Conservation (phyloP, 2,113 vertebrate species). For the Prionailurus viverrinus region DNA sequence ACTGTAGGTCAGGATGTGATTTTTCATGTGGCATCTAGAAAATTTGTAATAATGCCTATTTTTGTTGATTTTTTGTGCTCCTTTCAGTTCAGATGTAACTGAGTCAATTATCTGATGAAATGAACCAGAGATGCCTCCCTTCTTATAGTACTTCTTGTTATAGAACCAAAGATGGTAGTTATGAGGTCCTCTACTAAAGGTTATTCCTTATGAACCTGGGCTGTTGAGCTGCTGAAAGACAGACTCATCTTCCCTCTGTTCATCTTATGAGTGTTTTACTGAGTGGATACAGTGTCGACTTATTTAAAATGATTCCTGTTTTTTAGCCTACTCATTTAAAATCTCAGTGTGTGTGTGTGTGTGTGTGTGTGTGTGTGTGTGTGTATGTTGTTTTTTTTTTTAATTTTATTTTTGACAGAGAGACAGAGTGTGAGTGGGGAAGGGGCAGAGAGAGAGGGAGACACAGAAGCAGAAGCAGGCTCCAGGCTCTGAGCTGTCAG, state of each 20-base stretch:
- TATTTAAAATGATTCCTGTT: not conserved
- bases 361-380: no score
- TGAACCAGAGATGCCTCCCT: slow-evolving; percentile 5
- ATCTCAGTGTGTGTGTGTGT: not conserved
- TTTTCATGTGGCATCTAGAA: not conserved
- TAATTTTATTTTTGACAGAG: no score
- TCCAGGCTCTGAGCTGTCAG: no score
- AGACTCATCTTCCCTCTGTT: not conserved
- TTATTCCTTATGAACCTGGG: not conserved
- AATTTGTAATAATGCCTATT: not conserved
- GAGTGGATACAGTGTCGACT: not conserved
- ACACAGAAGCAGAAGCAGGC: no score
- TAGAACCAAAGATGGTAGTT: not conserved
- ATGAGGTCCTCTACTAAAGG: not conserved
- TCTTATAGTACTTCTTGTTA: not conserved
- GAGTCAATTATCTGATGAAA: not conserved
- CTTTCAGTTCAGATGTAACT: not conserved
- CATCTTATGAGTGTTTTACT: not conserved
- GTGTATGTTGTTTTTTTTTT: no score
- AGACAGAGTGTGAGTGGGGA: no score
- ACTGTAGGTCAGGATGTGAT: not conserved
- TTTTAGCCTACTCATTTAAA: not conserved
- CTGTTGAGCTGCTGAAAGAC: not conserved
- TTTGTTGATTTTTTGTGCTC: not conserved
- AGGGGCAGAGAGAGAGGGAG: no score